phyloP scores from a whole-genome alignment of 2,888 invertebrate species.

The Lingula anatina region DNA sequence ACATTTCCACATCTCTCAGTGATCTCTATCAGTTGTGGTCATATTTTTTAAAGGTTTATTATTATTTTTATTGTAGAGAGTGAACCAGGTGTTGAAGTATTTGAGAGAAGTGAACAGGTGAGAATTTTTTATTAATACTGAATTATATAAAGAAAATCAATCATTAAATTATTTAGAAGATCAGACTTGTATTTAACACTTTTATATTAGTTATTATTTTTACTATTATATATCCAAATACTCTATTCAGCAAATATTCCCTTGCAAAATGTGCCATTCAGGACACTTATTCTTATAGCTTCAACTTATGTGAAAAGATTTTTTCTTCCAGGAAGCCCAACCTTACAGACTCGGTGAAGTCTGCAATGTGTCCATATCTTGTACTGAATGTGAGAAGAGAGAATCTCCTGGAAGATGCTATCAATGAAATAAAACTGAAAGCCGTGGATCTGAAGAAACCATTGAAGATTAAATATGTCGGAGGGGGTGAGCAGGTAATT shows the following conservation, averaged over 20 bases:
- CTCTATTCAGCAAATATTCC: too few species aligned
- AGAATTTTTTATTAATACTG: background rate
- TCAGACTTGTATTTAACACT: too few species aligned
- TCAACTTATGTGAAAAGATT: too few species aligned
- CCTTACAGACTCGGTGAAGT: background rate
- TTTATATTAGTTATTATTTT: too few species aligned
- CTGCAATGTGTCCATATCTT: conserved; percentile 3
- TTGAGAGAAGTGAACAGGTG: background rate
- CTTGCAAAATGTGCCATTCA: too few species aligned
- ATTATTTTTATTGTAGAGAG: conserved; percentile 1
- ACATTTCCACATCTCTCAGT: too few species aligned
- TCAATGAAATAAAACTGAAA: conserved; percentile 1
- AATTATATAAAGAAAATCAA: background rate
- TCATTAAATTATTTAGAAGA: too few species aligned
- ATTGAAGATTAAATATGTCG: conserved; percentile 1
- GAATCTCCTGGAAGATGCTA: background rate
- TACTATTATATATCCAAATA: too few species aligned
- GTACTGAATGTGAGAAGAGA: background rate
- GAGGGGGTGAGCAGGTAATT: conserved; percentile 3
- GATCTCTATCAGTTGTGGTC: too few species aligned
- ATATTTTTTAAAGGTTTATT: too few species aligned
- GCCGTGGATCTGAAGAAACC: conserved; percentile 2
- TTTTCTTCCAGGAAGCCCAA: background rate
- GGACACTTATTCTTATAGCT: too few species aligned
- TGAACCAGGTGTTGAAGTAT: conserved; percentile 1